These are phyloP conservation scores for Epirrhoe tristata DNA, from an alignment of 2,888 invertebrate genomes.

Conservation along the genomic window DNA sequence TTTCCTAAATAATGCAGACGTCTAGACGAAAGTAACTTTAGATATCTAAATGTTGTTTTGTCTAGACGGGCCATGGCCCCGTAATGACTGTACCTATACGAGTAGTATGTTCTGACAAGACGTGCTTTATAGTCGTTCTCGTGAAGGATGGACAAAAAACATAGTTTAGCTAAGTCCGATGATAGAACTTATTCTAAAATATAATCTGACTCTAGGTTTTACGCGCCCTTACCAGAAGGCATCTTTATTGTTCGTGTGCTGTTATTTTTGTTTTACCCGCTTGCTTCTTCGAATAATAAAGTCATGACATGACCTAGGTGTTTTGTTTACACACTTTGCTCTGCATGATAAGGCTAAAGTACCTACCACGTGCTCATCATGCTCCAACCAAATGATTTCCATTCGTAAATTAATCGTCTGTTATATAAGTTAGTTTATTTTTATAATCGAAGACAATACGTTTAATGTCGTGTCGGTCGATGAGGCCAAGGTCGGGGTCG, in stretches of 20 bases:
- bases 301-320: background rate
- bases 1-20: slow-evolving; percentile 50
- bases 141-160: too few relatives aligned
- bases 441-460: slow-evolving; percentile 61
- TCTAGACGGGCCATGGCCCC: slow-evolving; percentile 80
- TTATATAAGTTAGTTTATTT: slow-evolving; percentile 40
- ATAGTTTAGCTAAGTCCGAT: too few relatives aligned
- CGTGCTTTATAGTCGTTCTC: too few relatives aligned
- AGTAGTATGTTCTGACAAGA: too few relatives aligned
- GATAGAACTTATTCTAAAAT: too few relatives aligned
- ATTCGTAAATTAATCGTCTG: slow-evolving; percentile 34
- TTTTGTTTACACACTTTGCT: background rate
- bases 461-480: slow-evolving; percentile 67
- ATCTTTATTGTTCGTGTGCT: too few relatives aligned
- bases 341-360: slow-evolving; percentile 3
- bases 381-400: slow-evolving; percentile 27
- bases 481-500: slow-evolving; percentile 80
- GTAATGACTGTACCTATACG: slow-evolving; percentile 27
- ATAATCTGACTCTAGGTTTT: too few relatives aligned
- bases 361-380: slow-evolving; percentile 12
- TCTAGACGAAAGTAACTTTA: slow-evolving; percentile 61
- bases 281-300: background rate
- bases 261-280: background rate
- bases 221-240: too few relatives aligned
- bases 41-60: slow-evolving; percentile 52